phyloP scores from a whole-genome alignment of 2,113 vertebrate species.

The Ciconia boyciana region DNA sequence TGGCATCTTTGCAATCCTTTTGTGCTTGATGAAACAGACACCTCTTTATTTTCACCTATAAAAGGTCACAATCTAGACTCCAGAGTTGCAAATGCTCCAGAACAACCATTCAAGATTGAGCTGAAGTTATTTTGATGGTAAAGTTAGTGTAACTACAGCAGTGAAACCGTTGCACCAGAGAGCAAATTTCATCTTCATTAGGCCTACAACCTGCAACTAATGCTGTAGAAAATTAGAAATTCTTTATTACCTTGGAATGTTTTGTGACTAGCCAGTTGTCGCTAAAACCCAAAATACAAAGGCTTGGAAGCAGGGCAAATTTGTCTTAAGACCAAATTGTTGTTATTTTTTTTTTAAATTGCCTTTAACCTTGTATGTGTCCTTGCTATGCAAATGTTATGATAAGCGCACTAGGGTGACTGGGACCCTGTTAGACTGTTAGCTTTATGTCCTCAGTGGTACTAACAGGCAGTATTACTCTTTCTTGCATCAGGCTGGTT shows the following conservation, averaged over 20 bases:
- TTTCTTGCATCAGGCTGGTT: neutral
- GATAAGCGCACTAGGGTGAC: neutral
- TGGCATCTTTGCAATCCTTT: neutral
- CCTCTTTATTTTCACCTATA: neutral
- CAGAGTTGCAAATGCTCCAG: neutral
- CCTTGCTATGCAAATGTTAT: neutral
- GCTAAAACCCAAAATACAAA: neutral
- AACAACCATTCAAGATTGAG: neutral
- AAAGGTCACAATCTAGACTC: neutral
- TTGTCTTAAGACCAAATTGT: neutral
- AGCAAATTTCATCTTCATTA: neutral
- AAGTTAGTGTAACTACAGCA: neutral
- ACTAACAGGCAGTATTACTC: neutral
- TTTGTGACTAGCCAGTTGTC: neutral
- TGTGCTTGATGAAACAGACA: neutral
- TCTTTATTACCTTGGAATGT: neutral
- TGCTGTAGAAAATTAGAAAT: neutral
- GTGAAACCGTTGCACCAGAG: rapidly evolving
- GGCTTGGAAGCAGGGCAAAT: neutral
- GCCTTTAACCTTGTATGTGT: neutral
- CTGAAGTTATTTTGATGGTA: neutral
- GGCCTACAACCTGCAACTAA: neutral
- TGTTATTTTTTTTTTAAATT: neutral
- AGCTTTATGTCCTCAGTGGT: rapidly evolving
- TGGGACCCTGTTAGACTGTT: neutral